Evolutionary conservation across 2,113 vertebrate species (phyloP), one percentile per base, ranked within the genome.

Genomic region (Planiliza haematocheilus): DNA sequence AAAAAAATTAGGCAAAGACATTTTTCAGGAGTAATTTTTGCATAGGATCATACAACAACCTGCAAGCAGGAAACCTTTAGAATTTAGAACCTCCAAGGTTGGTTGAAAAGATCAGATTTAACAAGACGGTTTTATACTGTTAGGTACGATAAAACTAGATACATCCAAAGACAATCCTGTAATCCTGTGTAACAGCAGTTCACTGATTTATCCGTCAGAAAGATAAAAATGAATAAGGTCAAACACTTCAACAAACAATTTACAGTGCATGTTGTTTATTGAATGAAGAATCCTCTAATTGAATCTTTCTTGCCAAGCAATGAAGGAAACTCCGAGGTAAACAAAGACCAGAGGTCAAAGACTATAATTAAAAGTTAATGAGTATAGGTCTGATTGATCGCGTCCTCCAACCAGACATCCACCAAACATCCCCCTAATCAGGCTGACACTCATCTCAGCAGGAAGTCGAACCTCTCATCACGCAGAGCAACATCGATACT

Each of bases 381-480:
- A 12, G n/a, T 60, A 80, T 56, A 41, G 68, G 81, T 49, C 55
- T 42, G 20, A 86, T 60, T 60, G 79, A 87, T 69, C 42, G 18
- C 14, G 34, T 37, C 43, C 37, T 10, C 20, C 1, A 9, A 34
- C 50, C 16, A 68, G 58, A 50, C 51, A 46, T 53, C 48, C 51
- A 38, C 10, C 11, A 48, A 68, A 62, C 45, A 59, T 57, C 5
- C 11, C 41, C 17, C 37, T 58, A 68, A 77, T 70, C 65, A 77
- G 7, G 12, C 16, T n/a, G 24, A 58, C 70, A 38, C 64, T 34
- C 59, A 45, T 65, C 43, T 75, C 63, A 72, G 61, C 50, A 79
- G 77, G 66, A 85, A 84, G 79, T 79, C 74, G 67, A 55, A 51
- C 39, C 43, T 63, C 51, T 70, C 80, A 76, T 84, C 78, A 87